Evolutionary conservation across 2,113 vertebrate species (phyloP), one percentile per base, ranked within the genome.

Genomic region (Platysteira castanea): DNA sequence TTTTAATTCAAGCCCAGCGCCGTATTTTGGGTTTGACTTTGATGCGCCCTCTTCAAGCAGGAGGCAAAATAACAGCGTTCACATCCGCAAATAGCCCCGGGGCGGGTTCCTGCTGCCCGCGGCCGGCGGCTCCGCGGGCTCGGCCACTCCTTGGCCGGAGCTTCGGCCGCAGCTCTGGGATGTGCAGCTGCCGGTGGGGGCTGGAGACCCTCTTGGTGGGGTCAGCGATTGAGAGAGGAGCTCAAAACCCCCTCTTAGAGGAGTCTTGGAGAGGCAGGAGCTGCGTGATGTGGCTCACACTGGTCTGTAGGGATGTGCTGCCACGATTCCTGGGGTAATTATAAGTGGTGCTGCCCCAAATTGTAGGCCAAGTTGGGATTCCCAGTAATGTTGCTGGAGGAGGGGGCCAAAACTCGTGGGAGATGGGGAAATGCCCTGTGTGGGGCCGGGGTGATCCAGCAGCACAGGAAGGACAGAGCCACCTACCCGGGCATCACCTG

Each of bases 1-100:
- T 95, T 96, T 96, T 96, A 97, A 96, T 97, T 96, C 95, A 65
- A 95, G 67, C 88, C 86, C 86, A 70, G 93, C 50, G 1, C 91
- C 33, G 71, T 76, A 95, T 95, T 97, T 96, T 80, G 95, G 95
- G 82, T 69, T 96, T 93, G 94, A 71, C 94, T 95, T 96, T 96
- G 96, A 97, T 97, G 96, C 65, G 60, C 95, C 95, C 94, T 96
- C 95, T 94, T 93, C 82, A 75, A 97, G 95, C 80, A 73, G 69
- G 91, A 94, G 88, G 94, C 93, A 94, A 97, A 97, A 97, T 97
- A 95, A 97, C 94, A 96, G 97, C 94, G 69, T 94, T 95, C 81
- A 61, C 60, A 63, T 78, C 96, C 96, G 8, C 95, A 97, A 96
- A 97, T 95, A 97, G 95, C 91, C 82, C 90, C 7, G 75, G 74